Evolutionary conservation across 2,797 vertebrate species (phyloP).

Genomic region (Syndactyla subalaris): DNA sequence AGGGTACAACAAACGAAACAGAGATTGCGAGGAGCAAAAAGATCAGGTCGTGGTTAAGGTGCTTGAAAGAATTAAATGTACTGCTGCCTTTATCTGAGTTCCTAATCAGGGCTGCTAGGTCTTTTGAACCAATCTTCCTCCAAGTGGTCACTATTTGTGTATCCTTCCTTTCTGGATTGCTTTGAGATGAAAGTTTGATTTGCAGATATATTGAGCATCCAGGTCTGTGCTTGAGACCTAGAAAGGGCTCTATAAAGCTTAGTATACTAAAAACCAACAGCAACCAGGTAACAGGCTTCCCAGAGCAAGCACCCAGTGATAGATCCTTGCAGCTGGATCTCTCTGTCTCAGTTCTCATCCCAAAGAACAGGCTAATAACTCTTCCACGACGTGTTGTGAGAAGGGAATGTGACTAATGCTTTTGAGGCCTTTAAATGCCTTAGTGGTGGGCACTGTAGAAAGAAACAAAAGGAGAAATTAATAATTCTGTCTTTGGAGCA

Average conservation of each 20-base stretch:
- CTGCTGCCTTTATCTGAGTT: not conserved
- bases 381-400: not conserved
- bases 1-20: fast-evolving
- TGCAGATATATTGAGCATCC: not conserved
- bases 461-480: not conserved
- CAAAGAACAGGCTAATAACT: not conserved
- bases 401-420: conserved; percentile 2
- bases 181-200: not conserved
- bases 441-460: not conserved
- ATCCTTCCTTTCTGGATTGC: not conserved
- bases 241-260: not conserved
- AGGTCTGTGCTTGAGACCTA: not conserved
- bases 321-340: conserved; percentile 35
- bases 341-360: not conserved
- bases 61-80: not conserved
- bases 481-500: not conserved
- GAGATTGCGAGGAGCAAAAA: not conserved
- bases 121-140: not conserved
- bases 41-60: not conserved
- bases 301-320: not conserved
- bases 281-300: not conserved
- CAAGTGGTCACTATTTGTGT: not conserved
- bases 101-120: not conserved
- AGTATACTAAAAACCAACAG: not conserved
- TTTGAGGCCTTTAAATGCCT: not conserved